A percentile compares a stretch with the other conserved stretches of the same genome.
phyloP scores from a whole-genome alignment of 2,113 vertebrate species.

The Myanophis thanlyinensis region DNA sequence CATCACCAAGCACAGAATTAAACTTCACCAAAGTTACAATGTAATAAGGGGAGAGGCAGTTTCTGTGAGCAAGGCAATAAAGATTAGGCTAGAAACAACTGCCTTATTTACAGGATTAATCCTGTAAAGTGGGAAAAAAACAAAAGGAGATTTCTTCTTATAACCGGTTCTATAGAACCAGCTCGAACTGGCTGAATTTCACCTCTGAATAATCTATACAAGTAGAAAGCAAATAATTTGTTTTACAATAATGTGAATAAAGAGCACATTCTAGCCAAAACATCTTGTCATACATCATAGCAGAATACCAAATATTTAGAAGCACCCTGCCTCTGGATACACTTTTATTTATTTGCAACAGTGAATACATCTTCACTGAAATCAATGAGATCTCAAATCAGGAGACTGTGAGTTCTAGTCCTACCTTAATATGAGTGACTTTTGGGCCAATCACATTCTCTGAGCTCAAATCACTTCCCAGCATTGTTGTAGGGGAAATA shows the following conservation, averaged over 20 bases:
- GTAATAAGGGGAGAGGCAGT: too few relatives aligned
- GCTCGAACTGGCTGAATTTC: too few relatives aligned
- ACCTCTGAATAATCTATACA: too few relatives aligned
- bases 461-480: neutral
- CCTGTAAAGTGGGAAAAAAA: too few relatives aligned
- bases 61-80: too few relatives aligned
- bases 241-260: neutral
- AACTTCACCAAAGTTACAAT: too few relatives aligned
- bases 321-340: neutral
- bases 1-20: too few relatives aligned
- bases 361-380: neutral
- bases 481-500: neutral
- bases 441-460: neutral
- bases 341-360: neutral
- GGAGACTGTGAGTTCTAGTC: neutral
- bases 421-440: neutral
- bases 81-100: too few relatives aligned
- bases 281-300: neutral
- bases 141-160: too few relatives aligned
- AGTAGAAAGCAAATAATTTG: neutral
- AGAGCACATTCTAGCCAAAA: neutral
- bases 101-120: too few relatives aligned
- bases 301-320: neutral
- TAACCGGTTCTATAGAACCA: too few relatives aligned
- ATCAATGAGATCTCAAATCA: neutral